Base-by-base conservation (phyloP, 2,888 invertebrate species). In the Morpho helenor region DNA sequence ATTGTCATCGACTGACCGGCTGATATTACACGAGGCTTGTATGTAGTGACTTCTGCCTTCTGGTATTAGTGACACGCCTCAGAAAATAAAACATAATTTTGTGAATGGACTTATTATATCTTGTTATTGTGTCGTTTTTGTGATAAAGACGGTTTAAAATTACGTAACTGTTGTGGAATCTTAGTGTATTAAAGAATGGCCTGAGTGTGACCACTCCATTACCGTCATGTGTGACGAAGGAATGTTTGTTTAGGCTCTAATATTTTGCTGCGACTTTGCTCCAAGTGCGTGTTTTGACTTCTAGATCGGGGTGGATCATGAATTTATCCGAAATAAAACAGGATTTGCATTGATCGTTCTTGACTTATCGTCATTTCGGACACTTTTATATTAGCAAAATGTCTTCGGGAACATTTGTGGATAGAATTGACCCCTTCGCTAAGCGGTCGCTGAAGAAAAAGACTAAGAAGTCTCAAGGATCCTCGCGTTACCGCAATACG, bases 371-470 rank as follows among this genome's bases (percentile, higher is more conserved):
- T 87, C 88, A 86, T 78, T 86, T 84, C 84, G 88, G 84, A 87
- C 87, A 87, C 80, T 89, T 85, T 83, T 82, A 80, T 80, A 86
- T 79, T 81, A 78, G 77, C 87, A 91, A 91, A 84, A 93, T 93
- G 94, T 91, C 91, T 90, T 94, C 96, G 92, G 95, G 94, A 92
- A 95, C 96, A 88, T 97, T 98, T 93, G 98, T 98, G 92, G 99
- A 99, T 94, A 96, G 98, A 92, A 99, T 99, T 93, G 99, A 99
- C 93, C 99, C 99, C 80, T 99, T 99, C 92, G 97, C 97, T 76
- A 99, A 99, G 93, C 95, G 98, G 87, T 98, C 99, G 79, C 92
- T 98, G 79, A 98, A 98, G 93, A 98, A 99, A 93, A 98, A 99
- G 92, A 97, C 97, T 82, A 98, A 98, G 93, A 97, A 98, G 92